Evolutionary conservation across 2,888 invertebrate genomes (phyloP).

Genomic region (Drosophila eohydei): DNA sequence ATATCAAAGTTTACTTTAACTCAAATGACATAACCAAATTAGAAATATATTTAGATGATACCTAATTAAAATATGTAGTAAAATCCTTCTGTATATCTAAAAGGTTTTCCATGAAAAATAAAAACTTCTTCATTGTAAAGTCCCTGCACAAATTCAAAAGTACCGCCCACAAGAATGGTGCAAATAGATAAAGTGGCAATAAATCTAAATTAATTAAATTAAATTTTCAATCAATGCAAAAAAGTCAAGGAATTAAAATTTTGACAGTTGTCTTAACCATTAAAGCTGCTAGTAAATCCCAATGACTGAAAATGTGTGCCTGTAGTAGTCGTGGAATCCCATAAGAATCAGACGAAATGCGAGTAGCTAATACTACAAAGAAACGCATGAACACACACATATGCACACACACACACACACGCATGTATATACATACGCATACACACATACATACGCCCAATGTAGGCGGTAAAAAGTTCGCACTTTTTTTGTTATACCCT

Average conservation of each 20-base stretch:
- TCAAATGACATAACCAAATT: neutral
- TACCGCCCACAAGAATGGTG: conserved; percentile 17
- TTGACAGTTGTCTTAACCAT: conserved; percentile 43
- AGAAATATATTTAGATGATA: neutral
- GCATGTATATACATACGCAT: neutral
- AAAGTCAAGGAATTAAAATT: conserved; percentile 44
- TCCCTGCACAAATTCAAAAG: conserved; percentile 6
- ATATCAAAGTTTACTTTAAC: neutral
- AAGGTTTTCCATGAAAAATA: neutral
- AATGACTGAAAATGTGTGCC: neutral
- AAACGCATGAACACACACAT: neutral
- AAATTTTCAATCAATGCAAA: conserved; percentile 36
- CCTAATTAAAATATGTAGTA: neutral
- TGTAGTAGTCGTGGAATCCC: conserved; percentile 23
- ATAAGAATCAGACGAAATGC: conserved; percentile 28
- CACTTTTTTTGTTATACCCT: conserved; percentile 56
- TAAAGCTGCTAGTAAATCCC: conserved; percentile 27
- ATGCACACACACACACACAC: neutral
- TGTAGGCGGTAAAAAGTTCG: conserved; percentile 68
- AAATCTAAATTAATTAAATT: conserved; percentile 32
- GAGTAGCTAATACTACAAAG: conserved; percentile 19
- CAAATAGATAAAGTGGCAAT: conserved; percentile 7
- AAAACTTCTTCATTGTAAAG: neutral
- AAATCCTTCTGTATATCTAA: neutral
- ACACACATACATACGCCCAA: conserved; percentile 5